These are phyloP conservation scores for Pterostichus niger DNA, from an alignment of 2,888 invertebrate species.

Conservation along the genomic window DNA sequence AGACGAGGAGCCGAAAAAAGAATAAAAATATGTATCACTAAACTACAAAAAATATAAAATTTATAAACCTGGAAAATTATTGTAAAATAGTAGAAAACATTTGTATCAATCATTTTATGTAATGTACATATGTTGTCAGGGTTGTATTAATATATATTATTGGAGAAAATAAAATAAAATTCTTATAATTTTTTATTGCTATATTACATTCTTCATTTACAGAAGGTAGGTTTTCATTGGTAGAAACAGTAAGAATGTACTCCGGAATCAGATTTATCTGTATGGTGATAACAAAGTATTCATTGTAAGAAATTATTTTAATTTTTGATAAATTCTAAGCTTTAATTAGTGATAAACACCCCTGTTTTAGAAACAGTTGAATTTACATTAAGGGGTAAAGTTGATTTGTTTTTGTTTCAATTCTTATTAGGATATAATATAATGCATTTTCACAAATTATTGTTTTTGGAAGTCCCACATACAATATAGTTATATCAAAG, in stretches of 20 bases:
- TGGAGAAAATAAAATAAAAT: neutral
- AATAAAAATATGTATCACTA: neutral
- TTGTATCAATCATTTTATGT: too few relatives aligned
- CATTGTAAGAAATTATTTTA: constrained; percentile 39
- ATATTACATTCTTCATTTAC: constrained; percentile 48
- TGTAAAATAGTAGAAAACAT: neutral
- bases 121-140: too few relatives aligned
- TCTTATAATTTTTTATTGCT: constrained; percentile 41
- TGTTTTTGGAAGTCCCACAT: constrained; percentile 37
- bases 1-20: neutral
- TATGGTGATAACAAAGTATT: constrained; percentile 40
- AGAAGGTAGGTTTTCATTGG: constrained; percentile 48
- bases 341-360: constrained; percentile 40
- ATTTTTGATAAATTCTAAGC: constrained; percentile 7
- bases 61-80: neutral
- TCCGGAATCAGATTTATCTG: constrained; percentile 41
- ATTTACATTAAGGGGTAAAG: constrained; percentile 18
- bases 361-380: constrained; percentile 20
- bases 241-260: constrained; percentile 44
- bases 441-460: constrained; percentile 18
- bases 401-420: constrained; percentile 31
- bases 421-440: constrained; percentile 14
- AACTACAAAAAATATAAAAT: neutral
- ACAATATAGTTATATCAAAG: constrained; percentile 15
- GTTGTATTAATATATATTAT: neutral